Evolutionary conservation across 2,888 invertebrate species (phyloP), one percentile per base, ranked within the genome.

Genomic region (Ptycholaimellus sp.): DNA sequence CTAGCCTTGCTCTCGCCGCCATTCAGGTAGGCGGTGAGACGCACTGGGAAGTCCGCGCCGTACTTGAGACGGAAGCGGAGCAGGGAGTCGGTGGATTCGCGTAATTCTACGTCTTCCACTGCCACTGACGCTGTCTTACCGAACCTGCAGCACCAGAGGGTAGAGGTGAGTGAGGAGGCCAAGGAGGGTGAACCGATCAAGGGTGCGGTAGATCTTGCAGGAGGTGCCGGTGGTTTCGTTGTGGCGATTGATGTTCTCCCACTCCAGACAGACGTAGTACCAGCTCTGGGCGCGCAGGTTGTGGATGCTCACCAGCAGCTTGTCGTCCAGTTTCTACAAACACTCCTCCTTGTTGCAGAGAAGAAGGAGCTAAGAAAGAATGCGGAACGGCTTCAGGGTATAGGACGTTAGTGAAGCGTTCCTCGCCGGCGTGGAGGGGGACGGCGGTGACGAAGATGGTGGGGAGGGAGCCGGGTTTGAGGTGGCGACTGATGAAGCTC

Each of bases 221-320:
- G 48, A 47, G 6, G 42, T 41, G 17, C 51, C 49, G 3, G 45
- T 46, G 3, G 50, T 51, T 35, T 49, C 49, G 29, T 51, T 49
- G 41, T 51, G 48, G 5, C 51, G 40, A 23, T 52, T 49, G 41
- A 52, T 44, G 33, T 51, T 51, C 36, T 52, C 50, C 50, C 48
- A 51, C 40, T 51, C 51, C 3, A 51, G 30, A 36, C 51, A 51
- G 30, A 51, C 39, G 36, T 47, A 51, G 43, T 51, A 49, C 51
- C 51, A 51, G 11, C 42, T 34, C 16, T 35, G 31, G 23, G 45
- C 46, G 4, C 33, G 31, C 30, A 50, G 39, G 27, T 41, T 50
- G 18, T 21, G 30, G 16, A 49, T 39, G 20, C 36, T 41, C 25
- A 44, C 39, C 45, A 44, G 22, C 3, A 38, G 45, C 36, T 43